Conservation (phyloP, 1,140 invertebrate species). For the Aricia agestis region DNA sequence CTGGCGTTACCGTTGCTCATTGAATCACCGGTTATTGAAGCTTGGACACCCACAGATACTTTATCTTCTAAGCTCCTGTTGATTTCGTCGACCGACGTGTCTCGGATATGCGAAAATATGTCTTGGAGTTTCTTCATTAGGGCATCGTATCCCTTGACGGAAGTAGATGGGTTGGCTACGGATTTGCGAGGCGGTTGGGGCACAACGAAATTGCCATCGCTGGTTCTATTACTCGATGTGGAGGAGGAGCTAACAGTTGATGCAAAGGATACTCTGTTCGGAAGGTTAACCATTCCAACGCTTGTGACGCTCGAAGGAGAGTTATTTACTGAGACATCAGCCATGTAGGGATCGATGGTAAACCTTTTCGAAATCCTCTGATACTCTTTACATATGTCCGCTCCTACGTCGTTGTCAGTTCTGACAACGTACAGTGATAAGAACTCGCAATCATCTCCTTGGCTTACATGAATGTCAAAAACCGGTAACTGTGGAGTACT, state of each 20-base stretch:
- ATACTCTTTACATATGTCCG: slow-evolving; percentile 70
- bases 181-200: slow-evolving; percentile 67
- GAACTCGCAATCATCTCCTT: slow-evolving; percentile 71
- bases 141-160: slow-evolving; percentile 65
- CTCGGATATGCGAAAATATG: slow-evolving; percentile 60
- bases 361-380: slow-evolving; percentile 68
- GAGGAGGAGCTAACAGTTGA: slow-evolving; percentile 64
- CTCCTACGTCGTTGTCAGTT: slow-evolving; percentile 67
- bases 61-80: slow-evolving; percentile 60
- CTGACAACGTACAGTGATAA: slow-evolving; percentile 64
- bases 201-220: slow-evolving; percentile 68
- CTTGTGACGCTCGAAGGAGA: slow-evolving; percentile 71
- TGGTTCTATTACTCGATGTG: slow-evolving; percentile 64
- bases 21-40: slow-evolving; percentile 43
- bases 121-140: slow-evolving; percentile 68
- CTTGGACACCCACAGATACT: slow-evolving; percentile 58
- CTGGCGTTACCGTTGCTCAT: slow-evolving; percentile 63
- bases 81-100: slow-evolving; percentile 45
- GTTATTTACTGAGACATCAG: slow-evolving; percentile 57
- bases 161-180: slow-evolving; percentile 50
- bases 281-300: slow-evolving; percentile 63
- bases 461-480: slow-evolving; percentile 66
- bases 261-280: slow-evolving; percentile 65
- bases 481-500: slow-evolving; percentile 59
- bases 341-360: slow-evolving; percentile 66